Evolutionary conservation across 2,797 vertebrate species (phyloP), one percentile per base, ranked within the genome.

Genomic region (Enoplosus armatus): DNA sequence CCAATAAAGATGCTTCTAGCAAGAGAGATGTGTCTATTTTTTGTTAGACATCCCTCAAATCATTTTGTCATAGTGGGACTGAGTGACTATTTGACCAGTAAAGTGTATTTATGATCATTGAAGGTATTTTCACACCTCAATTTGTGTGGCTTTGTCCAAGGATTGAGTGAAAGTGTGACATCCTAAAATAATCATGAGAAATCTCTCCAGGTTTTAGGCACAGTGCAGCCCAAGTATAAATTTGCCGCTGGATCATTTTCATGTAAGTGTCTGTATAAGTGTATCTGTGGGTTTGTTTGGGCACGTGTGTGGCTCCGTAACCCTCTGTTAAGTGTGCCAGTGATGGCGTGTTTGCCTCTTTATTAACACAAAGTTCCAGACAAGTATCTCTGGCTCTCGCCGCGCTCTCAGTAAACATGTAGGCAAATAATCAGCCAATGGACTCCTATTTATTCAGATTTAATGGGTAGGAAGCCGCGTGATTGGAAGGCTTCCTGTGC

Each of bases 391-490:
- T 84, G 83, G 84, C 85, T 85, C 66, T 60, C 39, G 41, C 83
- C 27, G 22, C 8, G 29, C 85, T 79, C 88, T 92, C 80, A 26
- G 84, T 50, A 90, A 93, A 92, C 92, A 89, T 91, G 91, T 90
- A 91, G 87, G 90, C 80, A 93, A 94, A 93, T 89, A 92, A 91
- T 92, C 84, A 68, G 79, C 90, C 85, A 85, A 89, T 93, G 84
- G 51, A 22, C 87, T 80, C 55, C 60, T 93, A 73, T 94, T 94
- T 93, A 91, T 94, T 85, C 83, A 79, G 87, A 92, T 92, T 90
- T 88, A 91, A 87, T 80, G 67, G 82, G 62, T 85, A 92, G 91
- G 92, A 94, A 92, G 89, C 86, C 1, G 76, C 48, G 63, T 87
- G 89, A 93, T 93, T 93, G 87, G 89, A 69, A 29, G 82, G 85